phyloP scores from a whole-genome alignment of 2,797 vertebrate genomes.

The Coregonus ussuriensis region DNA sequence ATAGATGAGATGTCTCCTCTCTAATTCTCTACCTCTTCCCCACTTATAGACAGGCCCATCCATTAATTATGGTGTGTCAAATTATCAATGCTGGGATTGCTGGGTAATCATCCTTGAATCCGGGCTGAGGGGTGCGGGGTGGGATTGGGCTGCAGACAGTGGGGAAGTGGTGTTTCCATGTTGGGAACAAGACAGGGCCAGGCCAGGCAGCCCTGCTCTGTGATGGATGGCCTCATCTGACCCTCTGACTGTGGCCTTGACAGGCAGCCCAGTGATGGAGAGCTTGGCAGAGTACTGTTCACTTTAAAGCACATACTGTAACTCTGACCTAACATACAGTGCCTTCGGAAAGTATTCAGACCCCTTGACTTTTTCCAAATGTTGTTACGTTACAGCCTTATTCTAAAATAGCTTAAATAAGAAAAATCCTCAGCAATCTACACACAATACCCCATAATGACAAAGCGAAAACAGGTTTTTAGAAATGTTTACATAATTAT shows the following conservation, averaged over 20 bases:
- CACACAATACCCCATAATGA: too few species aligned
- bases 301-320: background rate
- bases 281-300: background rate
- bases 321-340: background rate
- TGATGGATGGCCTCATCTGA: constrained; percentile 4
- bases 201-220: background rate
- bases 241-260: background rate
- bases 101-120: background rate
- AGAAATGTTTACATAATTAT: too few species aligned
- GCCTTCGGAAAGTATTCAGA: too few species aligned
- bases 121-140: background rate
- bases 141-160: background rate
- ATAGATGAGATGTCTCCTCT: constrained; percentile 50
- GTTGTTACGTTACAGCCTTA: too few species aligned
- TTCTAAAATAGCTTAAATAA: too few species aligned
- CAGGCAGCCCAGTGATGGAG: background rate
- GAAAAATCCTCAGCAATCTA: too few species aligned
- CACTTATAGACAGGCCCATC: background rate
- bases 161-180: background rate
- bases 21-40: background rate
- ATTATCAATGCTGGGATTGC: background rate
- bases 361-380: too few species aligned
- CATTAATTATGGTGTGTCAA: background rate
- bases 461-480: too few species aligned
- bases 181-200: background rate